Base-by-base conservation (phyloP, 2,113 vertebrate species). In the Gavia stellata region DNA sequence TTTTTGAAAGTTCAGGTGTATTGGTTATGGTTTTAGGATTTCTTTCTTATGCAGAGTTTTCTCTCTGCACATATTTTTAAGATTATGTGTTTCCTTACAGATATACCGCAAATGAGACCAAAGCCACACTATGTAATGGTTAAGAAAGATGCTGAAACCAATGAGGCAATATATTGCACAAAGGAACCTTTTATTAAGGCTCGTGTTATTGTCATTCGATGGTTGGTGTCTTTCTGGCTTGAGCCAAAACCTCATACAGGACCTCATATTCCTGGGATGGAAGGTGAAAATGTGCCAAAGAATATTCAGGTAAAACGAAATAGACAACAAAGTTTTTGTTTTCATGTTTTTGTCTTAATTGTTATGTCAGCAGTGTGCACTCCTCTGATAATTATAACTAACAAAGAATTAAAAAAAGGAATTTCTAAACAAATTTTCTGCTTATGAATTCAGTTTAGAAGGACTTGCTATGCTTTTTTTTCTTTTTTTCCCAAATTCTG, bases 171-270 rank as follows among this genome's bases (percentile, higher is more conserved):
- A 70, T 99, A 99, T 97, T 99, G 99, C 98, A 99, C 99, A 96
- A 99, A 99, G 96, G 99, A 99, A 97, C 99, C 99, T 97, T 99
- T 99, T 97, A 99, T 99, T 92, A 99, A 99, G 94, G 99, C 99
- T 95, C 98, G 99, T 68, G 99, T 99, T 96, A 99, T 99, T 98
- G 99, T 99, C 93, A 99, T 99, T 97, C 98, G 99, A 94, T 99
- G 99, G 99, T 98, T 99, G 96, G 99, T 99, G 88, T 99, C 99
- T 97, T 99, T 99, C 98, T 99, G 99, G 99, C 98, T 99, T 67
- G 99, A 99, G 96, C 99, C 99, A 85, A 98, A 99, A 97, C 98
- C 99, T 73, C 99, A 99, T 97, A 96, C 98, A 68, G 98, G 98
- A 59, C 98, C 99, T 95, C 98, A 98, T 92, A 99, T 99, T 98